Percentiles rank a stretch among this genome's conserved stretches.
Evolutionary conservation across 2,888 invertebrate genomes (phyloP).

Genomic region (Belgica antarctica): DNA sequence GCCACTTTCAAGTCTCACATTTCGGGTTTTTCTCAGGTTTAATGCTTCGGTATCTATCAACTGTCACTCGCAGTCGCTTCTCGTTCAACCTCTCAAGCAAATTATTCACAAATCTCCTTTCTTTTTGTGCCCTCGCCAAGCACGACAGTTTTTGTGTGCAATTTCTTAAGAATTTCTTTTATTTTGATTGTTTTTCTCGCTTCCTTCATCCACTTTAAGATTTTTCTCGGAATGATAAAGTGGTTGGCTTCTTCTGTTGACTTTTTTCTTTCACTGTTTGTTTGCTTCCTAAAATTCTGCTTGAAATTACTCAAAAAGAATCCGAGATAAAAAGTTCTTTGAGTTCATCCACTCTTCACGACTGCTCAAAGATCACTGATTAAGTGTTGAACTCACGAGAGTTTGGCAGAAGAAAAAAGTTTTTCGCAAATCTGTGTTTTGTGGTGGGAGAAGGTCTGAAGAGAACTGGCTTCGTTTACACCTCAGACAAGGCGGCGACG

Average conservation of each 20-base stretch:
- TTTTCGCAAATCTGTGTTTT: too few species aligned
- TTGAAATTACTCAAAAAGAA: neutral
- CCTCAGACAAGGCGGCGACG: constrained; percentile 34
- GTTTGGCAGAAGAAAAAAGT: constrained; percentile 14
- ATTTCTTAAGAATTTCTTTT: too few species aligned
- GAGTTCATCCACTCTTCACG: constrained; percentile 12
- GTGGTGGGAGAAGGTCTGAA: constrained; percentile 17
- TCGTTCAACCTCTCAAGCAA: constrained; percentile 14
- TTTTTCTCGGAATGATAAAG: neutral
- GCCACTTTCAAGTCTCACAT: neutral
- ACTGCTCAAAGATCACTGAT: constrained; percentile 39
- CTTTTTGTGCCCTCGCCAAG: neutral
- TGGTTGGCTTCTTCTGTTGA: neutral
- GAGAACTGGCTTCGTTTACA: neutral
- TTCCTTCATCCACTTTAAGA: neutral
- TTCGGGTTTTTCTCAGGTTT: constrained; percentile 4
- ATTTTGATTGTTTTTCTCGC: neutral
- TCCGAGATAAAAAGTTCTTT: constrained; percentile 2
- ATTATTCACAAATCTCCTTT: neutral
- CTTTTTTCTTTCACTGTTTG: constrained; percentile 10
- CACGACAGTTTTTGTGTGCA: neutral
- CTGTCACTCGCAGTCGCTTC: constrained; percentile 17
- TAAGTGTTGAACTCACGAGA: constrained; percentile 3
- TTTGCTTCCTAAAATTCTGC: neutral
- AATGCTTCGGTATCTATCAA: constrained; percentile 33